Percentiles rank a stretch among this genome's conserved stretches.
phyloP scores from a whole-genome alignment of 2,113 vertebrate genomes.

The Galeopterus variegatus region DNA sequence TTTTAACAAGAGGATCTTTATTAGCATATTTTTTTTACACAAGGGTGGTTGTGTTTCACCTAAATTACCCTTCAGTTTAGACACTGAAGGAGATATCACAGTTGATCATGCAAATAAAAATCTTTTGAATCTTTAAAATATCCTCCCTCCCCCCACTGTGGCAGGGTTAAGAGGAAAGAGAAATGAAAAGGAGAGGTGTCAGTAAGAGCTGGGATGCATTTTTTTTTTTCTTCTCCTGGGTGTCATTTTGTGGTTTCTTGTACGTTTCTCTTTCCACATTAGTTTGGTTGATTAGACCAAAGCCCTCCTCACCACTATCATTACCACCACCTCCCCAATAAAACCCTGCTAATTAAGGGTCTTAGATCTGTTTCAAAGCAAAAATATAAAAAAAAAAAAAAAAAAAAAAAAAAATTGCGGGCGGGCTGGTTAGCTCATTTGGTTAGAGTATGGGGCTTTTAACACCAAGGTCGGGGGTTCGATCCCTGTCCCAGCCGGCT shows the following conservation, averaged over 20 bases:
- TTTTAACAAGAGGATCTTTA: constrained; percentile 92
- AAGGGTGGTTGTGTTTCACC: constrained; percentile 90
- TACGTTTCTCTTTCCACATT: neutral
- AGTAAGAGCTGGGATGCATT: neutral
- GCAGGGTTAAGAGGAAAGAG: constrained; percentile 71
- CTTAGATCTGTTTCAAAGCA: constrained; percentile 44
- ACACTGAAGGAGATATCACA: constrained; percentile 87
- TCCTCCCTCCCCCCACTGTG: neutral
- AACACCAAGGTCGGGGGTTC: no score
- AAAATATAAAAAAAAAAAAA: neutral
- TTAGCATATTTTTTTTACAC: constrained; percentile 89
- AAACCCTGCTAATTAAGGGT: constrained; percentile 4
- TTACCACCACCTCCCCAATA: rapidly evolving
- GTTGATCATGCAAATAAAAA: constrained; percentile 89
- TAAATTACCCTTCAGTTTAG: constrained; percentile 89
- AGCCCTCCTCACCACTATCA: neutral
- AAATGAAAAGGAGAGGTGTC: constrained; percentile 57
- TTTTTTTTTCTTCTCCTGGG: neutral
- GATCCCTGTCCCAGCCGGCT: no score
- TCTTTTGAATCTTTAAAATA: constrained; percentile 83
- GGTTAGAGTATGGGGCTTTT: no score
- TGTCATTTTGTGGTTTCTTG: constrained; percentile 20
- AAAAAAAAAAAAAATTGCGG: neutral
- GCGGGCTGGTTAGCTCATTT: neutral
- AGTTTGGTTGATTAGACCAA: neutral